Conservation (phyloP, 2,113 vertebrate genomes). For the Pionites leucogaster region DNA sequence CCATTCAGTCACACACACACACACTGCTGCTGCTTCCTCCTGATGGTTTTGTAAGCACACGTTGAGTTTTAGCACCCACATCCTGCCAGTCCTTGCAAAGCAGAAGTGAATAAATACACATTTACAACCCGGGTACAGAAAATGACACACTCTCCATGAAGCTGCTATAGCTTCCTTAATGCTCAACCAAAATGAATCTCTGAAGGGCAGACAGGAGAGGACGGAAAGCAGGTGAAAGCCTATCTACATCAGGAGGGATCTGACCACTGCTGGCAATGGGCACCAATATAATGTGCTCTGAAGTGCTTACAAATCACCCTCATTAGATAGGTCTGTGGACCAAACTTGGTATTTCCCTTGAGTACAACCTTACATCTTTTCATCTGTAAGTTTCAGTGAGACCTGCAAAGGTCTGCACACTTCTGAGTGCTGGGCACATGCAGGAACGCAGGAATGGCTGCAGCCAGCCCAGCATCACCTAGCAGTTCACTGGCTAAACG, state of each 20-base stretch:
- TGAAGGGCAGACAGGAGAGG: background rate
- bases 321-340: rapidly evolving
- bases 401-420: background rate
- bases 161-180: background rate
- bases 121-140: background rate
- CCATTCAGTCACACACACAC: background rate
- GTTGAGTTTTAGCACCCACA: constrained; percentile 6
- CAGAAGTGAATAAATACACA: constrained; percentile 12
- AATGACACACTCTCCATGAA: background rate
- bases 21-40: constrained; percentile 2
- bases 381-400: background rate
- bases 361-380: background rate
- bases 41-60: background rate
- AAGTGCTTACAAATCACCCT: background rate
- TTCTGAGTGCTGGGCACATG: background rate
- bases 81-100: constrained; percentile 46
- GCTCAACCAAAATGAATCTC: background rate
- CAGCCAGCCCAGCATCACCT: background rate
- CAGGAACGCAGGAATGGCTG: background rate
- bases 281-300: background rate
- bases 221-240: background rate
- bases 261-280: background rate
- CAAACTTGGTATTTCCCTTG: background rate
- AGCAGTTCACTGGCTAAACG: background rate
- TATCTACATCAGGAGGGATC: background rate